Conservation (phyloP, 2,113 vertebrate species). For the Tachysurus vachellii region DNA sequence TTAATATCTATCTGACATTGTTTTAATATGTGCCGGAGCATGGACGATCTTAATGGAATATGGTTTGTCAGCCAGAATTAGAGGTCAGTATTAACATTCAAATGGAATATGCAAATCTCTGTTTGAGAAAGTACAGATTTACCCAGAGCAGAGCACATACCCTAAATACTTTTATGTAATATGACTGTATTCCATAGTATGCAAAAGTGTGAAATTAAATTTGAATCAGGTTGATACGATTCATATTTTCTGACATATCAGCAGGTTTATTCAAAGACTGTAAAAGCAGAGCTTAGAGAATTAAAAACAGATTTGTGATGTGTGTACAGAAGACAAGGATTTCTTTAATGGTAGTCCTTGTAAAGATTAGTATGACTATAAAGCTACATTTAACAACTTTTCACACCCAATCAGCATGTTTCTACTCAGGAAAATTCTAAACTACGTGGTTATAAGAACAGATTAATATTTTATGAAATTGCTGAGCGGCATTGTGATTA, state of each 20-base stretch:
- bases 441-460: conserved; percentile 1
- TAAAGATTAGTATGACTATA: conserved; percentile 29
- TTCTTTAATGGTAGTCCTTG: background rate
- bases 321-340: background rate
- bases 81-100: conserved; percentile 52
- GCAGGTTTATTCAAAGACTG: background rate
- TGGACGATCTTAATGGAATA: conserved; percentile 32
- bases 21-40: conserved; percentile 31
- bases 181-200: background rate
- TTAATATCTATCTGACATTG: background rate
- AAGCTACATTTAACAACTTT: conserved; percentile 21
- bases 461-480: conserved; percentile 24
- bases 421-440: background rate
- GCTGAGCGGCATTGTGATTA: background rate
- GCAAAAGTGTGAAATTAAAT: background rate
- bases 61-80: conserved; percentile 36
- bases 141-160: background rate
- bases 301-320: background rate
- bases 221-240: background rate
- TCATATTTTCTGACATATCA: background rate
- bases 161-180: background rate
- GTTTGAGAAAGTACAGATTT: conserved; percentile 18
- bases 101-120: conserved; percentile 45
- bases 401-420: background rate
- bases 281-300: background rate